Conservation (phyloP, 1,140 invertebrate genomes). For the Bombus confusus region DNA sequence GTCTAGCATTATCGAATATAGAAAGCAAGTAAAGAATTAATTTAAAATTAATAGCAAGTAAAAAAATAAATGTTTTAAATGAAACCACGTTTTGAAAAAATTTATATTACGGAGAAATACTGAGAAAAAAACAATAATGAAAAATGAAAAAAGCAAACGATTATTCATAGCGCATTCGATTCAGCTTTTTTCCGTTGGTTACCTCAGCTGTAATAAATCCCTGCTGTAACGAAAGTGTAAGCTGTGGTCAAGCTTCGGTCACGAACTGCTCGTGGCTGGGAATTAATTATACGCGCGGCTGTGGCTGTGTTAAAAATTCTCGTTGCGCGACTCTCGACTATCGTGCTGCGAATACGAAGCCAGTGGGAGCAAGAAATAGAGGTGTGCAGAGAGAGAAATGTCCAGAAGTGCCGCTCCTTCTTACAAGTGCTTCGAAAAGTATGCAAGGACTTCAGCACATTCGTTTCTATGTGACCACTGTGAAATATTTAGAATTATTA, state of each 20-base stretch:
- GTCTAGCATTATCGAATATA: not conserved
- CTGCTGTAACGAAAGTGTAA: slow-evolving; percentile 5
- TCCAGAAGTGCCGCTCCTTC: slow-evolving; percentile 24
- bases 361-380: not conserved
- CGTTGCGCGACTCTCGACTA: slow-evolving; percentile 35
- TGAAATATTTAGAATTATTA: not conserved
- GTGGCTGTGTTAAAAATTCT: slow-evolving; percentile 59
- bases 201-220: slow-evolving; percentile 33
- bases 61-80: not conserved
- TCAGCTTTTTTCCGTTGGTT: not conserved
- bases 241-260: slow-evolving; percentile 37
- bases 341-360: slow-evolving; percentile 54
- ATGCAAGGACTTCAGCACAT: slow-evolving; percentile 21
- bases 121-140: not conserved
- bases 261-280: slow-evolving; percentile 24
- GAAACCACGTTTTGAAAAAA: not conserved
- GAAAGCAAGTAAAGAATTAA: not conserved
- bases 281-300: slow-evolving; percentile 45
- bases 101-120: not conserved
- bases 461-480: not conserved
- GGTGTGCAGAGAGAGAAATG: not conserved
- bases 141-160: not conserved
- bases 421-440: slow-evolving; percentile 24
- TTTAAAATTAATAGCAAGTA: not conserved
- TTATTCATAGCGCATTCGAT: not conserved